Evolutionary conservation across 2,797 vertebrate species (phyloP).

Genomic region (Pangasius sanitwongsei): DNA sequence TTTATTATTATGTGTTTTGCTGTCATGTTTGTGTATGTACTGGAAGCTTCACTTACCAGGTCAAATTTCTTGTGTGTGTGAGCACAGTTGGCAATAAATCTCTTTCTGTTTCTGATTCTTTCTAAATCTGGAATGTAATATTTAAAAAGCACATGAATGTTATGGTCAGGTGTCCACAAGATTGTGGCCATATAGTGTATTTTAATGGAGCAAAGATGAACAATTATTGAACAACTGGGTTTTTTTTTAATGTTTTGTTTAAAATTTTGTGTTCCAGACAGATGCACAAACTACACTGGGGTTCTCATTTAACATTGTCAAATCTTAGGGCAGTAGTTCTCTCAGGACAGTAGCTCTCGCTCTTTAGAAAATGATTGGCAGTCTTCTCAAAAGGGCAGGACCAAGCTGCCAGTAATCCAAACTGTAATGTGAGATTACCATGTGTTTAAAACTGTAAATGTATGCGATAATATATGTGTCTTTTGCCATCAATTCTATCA

Average conservation of each 20-base stretch:
- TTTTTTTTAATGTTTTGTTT: not conserved
- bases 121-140: not conserved
- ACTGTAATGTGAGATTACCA: not conserved
- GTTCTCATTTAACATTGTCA: too few species aligned
- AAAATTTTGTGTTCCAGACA: not conserved
- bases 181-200: not conserved
- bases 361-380: not conserved
- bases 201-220: not conserved
- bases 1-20: too few species aligned
- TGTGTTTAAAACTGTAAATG: not conserved
- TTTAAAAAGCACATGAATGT: not conserved
- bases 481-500: not conserved
- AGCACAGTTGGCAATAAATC: too few species aligned
- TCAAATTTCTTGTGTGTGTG: too few species aligned
- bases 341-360: not conserved
- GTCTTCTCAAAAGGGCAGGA: not conserved
- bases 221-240: not conserved
- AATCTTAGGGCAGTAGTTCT: too few species aligned
- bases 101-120: too few species aligned
- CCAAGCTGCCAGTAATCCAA: not conserved
- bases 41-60: too few species aligned
- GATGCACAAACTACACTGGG: too few species aligned
- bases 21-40: too few species aligned
- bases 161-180: not conserved
- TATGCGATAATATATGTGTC: not conserved